Base-by-base conservation (phyloP, 2,113 vertebrate genomes). In the Dasypus novemcinctus region DNA sequence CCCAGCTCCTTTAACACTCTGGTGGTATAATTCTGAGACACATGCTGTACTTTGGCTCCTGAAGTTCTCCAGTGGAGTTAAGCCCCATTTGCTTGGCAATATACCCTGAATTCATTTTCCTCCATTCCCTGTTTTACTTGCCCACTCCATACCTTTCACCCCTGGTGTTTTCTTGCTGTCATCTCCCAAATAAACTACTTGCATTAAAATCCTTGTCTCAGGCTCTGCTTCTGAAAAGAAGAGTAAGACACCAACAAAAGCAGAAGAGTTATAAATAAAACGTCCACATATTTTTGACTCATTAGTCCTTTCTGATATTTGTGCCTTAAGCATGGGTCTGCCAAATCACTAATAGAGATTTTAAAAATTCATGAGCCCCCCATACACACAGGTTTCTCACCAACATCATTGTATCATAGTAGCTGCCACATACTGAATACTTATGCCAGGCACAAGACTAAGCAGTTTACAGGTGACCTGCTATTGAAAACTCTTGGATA, bases 251-350 rank as follows among this genome's bases (percentile, higher is more conserved):
- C n/a, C 68, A 59, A 82, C 36, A 36, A 83, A 94, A 63, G 25
- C 17, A 71, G 95, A 88, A 54, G 72, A 80, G 74, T 86, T 90
- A 90, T 25, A 12, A 93, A 85, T 75, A 80, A 86, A 84, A 21
- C 27, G 54, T 95, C 38, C 21, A 8, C 23, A 3, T 82, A n/a
- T 86, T 61, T 96, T 79, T 83, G 21, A 93, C 15, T 95, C 10
- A 64, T 66, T 79, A 68, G 8, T 82, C 38, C 11, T 74, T 96
- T 80, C 36, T 9, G 66, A 41, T 49, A 71, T 7, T 23, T 61
- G 31, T 85, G 76, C 57, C 31, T 36, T 63, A 61, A 81, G 17
- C n/a, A 14, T 91, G 61, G 29, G 7, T 91, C 43, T 82, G 91
- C 74, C 78, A 61, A 59, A 9, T 91, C 29, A 36, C 21, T 83